These are phyloP conservation scores for Pogonus chalceus DNA, from an alignment of 1,140 invertebrate species.

Conservation along the genomic window DNA sequence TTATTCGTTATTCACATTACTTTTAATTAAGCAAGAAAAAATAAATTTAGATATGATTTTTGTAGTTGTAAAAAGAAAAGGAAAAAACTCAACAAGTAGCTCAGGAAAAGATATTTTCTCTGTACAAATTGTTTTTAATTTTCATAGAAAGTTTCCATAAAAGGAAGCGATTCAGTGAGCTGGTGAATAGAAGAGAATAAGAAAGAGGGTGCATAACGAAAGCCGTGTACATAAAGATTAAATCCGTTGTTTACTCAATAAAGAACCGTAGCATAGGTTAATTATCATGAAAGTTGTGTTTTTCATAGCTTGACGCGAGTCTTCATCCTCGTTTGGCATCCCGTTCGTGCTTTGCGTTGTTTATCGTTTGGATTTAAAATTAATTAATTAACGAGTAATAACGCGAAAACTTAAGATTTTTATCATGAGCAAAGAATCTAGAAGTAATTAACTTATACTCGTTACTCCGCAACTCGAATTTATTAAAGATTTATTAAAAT, in stretches of 20 bases:
- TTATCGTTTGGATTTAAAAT: conserved; percentile 5
- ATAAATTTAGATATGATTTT: no score
- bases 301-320: neutral
- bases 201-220: neutral
- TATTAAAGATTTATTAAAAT: conserved; percentile 4
- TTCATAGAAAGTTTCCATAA: no score
- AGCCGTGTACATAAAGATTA: conserved; percentile 7
- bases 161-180: neutral
- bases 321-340: no score
- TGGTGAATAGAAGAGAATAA: neutral
- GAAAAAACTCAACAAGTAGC: no score
- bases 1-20: no score
- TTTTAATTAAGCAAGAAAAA: no score
- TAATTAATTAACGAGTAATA: conserved; percentile 8
- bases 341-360: neutral
- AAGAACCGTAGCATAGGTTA: conserved; percentile 5
- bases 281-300: conserved; percentile 3
- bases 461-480: neutral
- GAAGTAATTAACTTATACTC: conserved; percentile 7
- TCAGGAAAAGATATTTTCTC: no score
- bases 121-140: no score
- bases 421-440: conserved; percentile 2
- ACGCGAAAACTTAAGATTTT: conserved; percentile 6
- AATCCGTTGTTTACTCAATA: conserved; percentile 5
- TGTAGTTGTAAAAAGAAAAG: no score